These are phyloP conservation scores for Chlamydotis undulata DNA, from an alignment of 2,113 vertebrate species.

Conservation along the genomic window DNA sequence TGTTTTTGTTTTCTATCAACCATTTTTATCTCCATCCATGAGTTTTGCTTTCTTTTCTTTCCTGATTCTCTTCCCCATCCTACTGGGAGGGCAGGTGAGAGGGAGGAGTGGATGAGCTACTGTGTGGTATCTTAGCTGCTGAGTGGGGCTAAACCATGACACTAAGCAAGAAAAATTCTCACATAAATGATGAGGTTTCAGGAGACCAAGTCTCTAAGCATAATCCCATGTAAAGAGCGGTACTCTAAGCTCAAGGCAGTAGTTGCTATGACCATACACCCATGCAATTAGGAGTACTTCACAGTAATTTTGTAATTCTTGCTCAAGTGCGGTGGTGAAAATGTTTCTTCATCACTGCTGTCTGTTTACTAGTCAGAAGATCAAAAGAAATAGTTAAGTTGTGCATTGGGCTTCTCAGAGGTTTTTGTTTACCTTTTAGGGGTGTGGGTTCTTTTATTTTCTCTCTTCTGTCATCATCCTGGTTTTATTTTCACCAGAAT, in stretches of 20 bases:
- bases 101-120: too few relatives aligned
- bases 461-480: background rate
- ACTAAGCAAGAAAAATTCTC: background rate
- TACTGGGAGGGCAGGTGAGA: too few relatives aligned
- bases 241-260: too few relatives aligned
- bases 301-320: background rate
- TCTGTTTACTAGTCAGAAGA: background rate
- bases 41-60: too few relatives aligned
- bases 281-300: background rate
- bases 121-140: too few relatives aligned
- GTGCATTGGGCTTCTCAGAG: background rate
- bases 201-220: background rate
- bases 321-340: fast-evolving
- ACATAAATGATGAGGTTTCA: background rate
- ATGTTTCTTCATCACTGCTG: background rate
- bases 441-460: background rate
- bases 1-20: too few relatives aligned
- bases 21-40: too few relatives aligned
- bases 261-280: background rate
- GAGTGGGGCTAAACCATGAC: too few relatives aligned
- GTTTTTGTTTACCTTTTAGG: background rate
- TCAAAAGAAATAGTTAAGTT: background rate
- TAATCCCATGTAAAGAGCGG: background rate
- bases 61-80: too few relatives aligned
- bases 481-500: background rate